Base-by-base conservation (phyloP, 1,140 invertebrate genomes). In the Laupala kohalensis region DNA sequence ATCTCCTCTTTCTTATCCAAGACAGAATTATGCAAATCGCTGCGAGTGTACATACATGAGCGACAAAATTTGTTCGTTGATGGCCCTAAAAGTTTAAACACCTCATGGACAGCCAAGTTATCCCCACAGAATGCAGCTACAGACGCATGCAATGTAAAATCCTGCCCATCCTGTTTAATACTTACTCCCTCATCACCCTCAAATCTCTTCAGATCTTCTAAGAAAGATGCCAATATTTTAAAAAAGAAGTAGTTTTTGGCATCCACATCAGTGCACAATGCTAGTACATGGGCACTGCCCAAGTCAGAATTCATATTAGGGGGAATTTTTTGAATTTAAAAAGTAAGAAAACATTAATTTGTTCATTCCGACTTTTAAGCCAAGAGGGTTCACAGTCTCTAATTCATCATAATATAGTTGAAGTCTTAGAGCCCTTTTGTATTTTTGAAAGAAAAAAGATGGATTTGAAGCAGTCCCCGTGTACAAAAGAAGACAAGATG, bases 81-180 rank as follows among this genome's bases (percentile, higher is more conserved):
- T 69, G 75, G 76, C 0, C 73, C 69, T 23, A 74, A 64, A 9
- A 76, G 13, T 19, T 75, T 73, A 30, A 72, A 76, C 4, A 76
- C 72, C 66, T 77, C 23, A 69, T 76, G 76, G 12, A 76, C 75
- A 26, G 76, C 76, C 24, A 77, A 66, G 24, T 74, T 70, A 67
- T 77, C 76, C 0, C 74, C 75, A 71, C 74, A 75, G 67, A 76
- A 76, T 24, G 27, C 53, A 26, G 13, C 64, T 13, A 78, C 13
- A 19, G 69, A 67, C 37, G 74, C 76, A 9, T 74, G 71, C 25
- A 77, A 64, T 69, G 74, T 67, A 64, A 67, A 76, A 4, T 19
- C 12, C 53, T 73, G 72, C 23, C 69, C 37, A 25, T 64, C 64
- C 24, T 71, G 67, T 12, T 71, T 5, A 15, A 76, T 26, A 67